Percentiles rank a stretch among this genome's conserved stretches.
Conservation (phyloP, 1,140 invertebrate genomes). For the Oryzaephilus surinamensis region DNA sequence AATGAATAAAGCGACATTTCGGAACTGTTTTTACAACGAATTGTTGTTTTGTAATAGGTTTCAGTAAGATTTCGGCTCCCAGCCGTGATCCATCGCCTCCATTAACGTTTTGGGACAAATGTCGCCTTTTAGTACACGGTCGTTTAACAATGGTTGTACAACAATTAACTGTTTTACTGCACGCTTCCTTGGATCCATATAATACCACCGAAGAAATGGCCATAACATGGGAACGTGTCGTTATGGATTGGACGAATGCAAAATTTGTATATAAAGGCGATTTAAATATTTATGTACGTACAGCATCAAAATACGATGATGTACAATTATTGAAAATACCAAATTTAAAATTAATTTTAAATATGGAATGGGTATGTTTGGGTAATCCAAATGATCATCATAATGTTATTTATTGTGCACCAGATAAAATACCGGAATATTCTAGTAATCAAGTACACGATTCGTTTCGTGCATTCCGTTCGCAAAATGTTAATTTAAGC, state of each 20-base stretch:
- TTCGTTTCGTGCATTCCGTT: slow-evolving; percentile 85
- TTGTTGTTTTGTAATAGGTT: slow-evolving; percentile 17
- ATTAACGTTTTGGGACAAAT: slow-evolving; percentile 96
- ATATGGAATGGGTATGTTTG: slow-evolving; percentile 83
- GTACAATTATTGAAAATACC: slow-evolving; percentile 85
- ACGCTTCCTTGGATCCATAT: slow-evolving; percentile 94
- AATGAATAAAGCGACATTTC: slow-evolving; percentile 28
- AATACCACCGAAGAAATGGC: slow-evolving; percentile 99
- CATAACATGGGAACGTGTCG: slow-evolving; percentile 82
- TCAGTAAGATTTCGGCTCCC: slow-evolving; percentile 70
- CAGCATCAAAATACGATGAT: slow-evolving; percentile 98
- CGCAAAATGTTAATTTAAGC: slow-evolving; percentile 82
- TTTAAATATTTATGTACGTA: slow-evolving; percentile 80
- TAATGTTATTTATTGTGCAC: slow-evolving; percentile 91
- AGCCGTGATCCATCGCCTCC: slow-evolving; percentile 89
- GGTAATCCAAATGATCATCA: slow-evolving; percentile 94
- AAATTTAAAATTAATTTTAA: slow-evolving; percentile 72
- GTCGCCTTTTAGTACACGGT: slow-evolving; percentile 85
- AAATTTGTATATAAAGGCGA: slow-evolving; percentile 80
- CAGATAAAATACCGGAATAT: slow-evolving; percentile 93
- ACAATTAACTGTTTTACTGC: slow-evolving; percentile 78
- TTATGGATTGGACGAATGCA: slow-evolving; percentile 94
- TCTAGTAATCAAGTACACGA: slow-evolving; percentile 88
- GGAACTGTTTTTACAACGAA: slow-evolving; percentile 2
- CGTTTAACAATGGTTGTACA: slow-evolving; percentile 76